Evolutionary conservation across 1,140 invertebrate genomes (phyloP).

Genomic region (Homarus americanus): DNA sequence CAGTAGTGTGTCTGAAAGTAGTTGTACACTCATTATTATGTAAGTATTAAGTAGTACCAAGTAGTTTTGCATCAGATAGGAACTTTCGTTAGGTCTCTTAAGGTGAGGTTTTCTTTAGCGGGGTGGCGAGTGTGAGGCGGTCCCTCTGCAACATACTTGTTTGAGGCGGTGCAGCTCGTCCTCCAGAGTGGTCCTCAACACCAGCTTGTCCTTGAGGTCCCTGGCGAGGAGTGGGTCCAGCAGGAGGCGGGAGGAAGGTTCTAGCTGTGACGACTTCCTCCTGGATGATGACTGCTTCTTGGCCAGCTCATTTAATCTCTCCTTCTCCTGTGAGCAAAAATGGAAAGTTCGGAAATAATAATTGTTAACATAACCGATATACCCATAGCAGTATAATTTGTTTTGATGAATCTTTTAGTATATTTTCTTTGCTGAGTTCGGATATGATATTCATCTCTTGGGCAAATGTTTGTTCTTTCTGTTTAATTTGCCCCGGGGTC

Average conservation of each 20-base stretch:
- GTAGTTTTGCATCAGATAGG: too few relatives aligned
- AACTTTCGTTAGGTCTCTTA: too few relatives aligned
- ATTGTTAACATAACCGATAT: neutral
- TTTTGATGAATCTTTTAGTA: too few relatives aligned
- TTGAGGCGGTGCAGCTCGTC: constrained; percentile 36
- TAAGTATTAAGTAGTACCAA: too few relatives aligned
- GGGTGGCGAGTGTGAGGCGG: neutral
- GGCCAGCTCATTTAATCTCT: constrained; percentile 6
- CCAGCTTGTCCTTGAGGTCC: constrained; percentile 44
- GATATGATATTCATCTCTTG: too few relatives aligned
- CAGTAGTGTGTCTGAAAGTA: too few relatives aligned
- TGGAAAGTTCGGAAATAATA: neutral
- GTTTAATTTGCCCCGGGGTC: too few relatives aligned
- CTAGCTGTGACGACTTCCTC: neutral
- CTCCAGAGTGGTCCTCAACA: constrained; percentile 4
- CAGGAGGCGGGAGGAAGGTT: constrained; percentile 34
- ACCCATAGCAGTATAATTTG: too few relatives aligned
- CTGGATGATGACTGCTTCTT: constrained; percentile 7
- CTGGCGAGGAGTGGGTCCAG: constrained; percentile 43
- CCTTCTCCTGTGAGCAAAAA: constrained; percentile 18
- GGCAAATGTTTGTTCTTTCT: too few relatives aligned
- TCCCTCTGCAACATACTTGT: neutral
- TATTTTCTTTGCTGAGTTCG: too few relatives aligned
- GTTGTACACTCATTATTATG: too few relatives aligned
- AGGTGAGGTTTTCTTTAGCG: too few relatives aligned